Evolutionary conservation across 1,140 invertebrate species (phyloP), one percentile per base, ranked within the genome.

Genomic region (Hycleus cichorii): DNA sequence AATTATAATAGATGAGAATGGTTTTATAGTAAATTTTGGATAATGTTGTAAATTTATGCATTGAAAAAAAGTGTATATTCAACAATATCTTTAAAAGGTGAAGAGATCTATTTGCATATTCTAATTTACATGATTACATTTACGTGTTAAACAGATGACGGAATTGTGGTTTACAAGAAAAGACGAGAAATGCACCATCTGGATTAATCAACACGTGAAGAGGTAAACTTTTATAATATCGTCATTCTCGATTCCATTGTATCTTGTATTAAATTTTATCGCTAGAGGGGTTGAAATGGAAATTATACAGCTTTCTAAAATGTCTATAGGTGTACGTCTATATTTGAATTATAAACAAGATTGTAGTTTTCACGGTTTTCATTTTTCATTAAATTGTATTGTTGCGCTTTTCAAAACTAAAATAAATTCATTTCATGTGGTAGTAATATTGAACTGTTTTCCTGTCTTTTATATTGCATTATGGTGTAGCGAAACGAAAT

Each of bases 111-210:
- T 68, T 68, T 66, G 62, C 66, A 68, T 68, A 68, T 32, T 64
- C 64, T 64, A 66, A 68, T 68, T 68, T 68, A 64, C 66, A 68
- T 66, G 64, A 68, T 68, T 66, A 63, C 66, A 58, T 66, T 64
- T 68, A 64, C 64, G 66, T 66, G 64, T 66, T 61, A 62, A 57
- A 38, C 59, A 66, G 64, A 68, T 64, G 64, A 64, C 60, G 59
- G 57, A 64, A 58, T 60, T 64, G 64, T 53, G 66, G 64, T 60
- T 63, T 59, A 18, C 42, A 49, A 58, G 39, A 44, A 25, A 49
- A 58, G 39, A 44, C 26, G 52, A 60, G 58, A 49, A 59, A 58
- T 58, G 64, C 60, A 57, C 60, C 53, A 67, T 59, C 57, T 63
- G 60, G 63, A 60, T 65, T 67, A 65, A 65, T 67, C 65, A 65